A percentile compares a stretch with the other conserved stretches of the same genome.
Conservation (phyloP, 2,797 vertebrate species). For the Odontamblyopus rebecca region DNA sequence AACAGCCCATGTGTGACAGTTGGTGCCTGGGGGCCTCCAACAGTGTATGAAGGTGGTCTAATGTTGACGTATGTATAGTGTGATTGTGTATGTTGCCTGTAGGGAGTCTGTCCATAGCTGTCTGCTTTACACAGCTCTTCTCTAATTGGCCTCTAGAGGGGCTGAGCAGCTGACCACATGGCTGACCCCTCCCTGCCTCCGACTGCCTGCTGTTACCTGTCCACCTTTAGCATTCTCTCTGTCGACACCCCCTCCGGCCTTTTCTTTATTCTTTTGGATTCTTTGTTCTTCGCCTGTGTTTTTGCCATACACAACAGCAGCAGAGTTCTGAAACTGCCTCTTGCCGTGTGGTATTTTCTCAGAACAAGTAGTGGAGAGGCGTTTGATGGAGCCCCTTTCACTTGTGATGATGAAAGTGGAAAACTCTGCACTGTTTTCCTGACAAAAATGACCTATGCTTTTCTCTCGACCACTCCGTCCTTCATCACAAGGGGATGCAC, state of each 20-base stretch:
- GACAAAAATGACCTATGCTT: conserved; percentile 14
- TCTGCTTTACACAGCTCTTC: conserved; percentile 27
- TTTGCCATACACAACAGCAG: conserved; percentile 9
- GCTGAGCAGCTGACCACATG: conserved; percentile 48
- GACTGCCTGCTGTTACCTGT: conserved; percentile 22
- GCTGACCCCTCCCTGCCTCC: conserved; percentile 29
- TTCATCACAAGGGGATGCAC: neutral
- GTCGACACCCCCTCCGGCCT: neutral
- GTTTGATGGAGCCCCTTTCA: conserved; percentile 32
- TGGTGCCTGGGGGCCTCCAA: conserved; percentile 30
- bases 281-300: conserved; percentile 14
- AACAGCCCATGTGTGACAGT: conserved; percentile 8
- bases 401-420: conserved; percentile 26
- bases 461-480: neutral
- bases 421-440: conserved; percentile 10
- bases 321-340: conserved; percentile 7
- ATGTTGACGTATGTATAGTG: conserved; percentile 26
- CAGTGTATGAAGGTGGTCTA: conserved; percentile 44
- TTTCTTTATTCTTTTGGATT: neutral
- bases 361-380: conserved; percentile 5
- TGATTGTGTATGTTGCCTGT: conserved; percentile 18
- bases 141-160: conserved; percentile 70
- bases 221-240: conserved; percentile 13
- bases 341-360: conserved; percentile 14
- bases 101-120: conserved; percentile 34